Evolutionary conservation across 2,888 invertebrate species (phyloP).

Genomic region (Amblyjoppa proteus): DNA sequence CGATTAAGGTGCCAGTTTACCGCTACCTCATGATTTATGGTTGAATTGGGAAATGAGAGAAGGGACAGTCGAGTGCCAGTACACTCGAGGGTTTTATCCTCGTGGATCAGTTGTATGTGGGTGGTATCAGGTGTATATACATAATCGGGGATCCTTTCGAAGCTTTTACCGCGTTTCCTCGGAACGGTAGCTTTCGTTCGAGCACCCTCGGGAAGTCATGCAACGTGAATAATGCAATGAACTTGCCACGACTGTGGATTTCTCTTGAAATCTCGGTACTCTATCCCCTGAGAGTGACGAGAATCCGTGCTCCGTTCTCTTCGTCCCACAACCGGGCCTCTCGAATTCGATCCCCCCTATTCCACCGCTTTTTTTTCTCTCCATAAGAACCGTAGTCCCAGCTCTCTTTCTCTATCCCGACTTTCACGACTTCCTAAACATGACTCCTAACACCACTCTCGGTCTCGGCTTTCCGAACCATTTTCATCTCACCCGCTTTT

Average conservation of each 20-base stretch:
- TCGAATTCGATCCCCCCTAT: conserved; percentile 15
- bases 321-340: conserved; percentile 41
- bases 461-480: conserved; percentile 30
- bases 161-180: conserved; percentile 65
- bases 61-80: conserved; percentile 26
- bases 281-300: conserved; percentile 55
- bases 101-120: conserved; percentile 27
- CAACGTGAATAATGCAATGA: conserved; percentile 80
- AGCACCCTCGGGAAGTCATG: conserved; percentile 68
- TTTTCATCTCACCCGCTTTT: conserved; percentile 21
- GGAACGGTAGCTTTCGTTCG: conserved; percentile 62
- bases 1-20: not conserved
- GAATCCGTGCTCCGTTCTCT: conserved; percentile 47
- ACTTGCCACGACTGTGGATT: conserved; percentile 73
- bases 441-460: conserved; percentile 66
- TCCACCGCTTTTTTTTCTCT: conserved; percentile 29
- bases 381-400: conserved; percentile 54
- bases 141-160: conserved; percentile 51
- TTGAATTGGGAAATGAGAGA: conserved; percentile 41
- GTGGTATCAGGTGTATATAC: conserved; percentile 23
- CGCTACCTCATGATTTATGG: conserved; percentile 12
- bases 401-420: conserved; percentile 49
- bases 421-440: conserved; percentile 77
- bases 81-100: conserved; percentile 36
- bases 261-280: conserved; percentile 67